Conservation (phyloP, 2,797 vertebrate genomes). For the Dendrocincla tyrannina region DNA sequence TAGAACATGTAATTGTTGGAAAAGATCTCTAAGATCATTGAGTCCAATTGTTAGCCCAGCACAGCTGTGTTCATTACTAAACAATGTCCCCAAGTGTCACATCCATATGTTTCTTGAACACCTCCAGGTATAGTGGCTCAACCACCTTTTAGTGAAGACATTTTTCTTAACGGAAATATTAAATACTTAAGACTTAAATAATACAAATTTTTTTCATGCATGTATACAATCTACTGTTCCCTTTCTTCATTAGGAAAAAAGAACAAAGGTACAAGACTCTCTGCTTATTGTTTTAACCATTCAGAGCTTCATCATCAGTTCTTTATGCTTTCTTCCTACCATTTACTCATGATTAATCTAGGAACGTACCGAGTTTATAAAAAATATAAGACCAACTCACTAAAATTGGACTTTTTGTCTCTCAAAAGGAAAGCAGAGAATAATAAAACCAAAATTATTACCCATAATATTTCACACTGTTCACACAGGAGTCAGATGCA, state of each 20-base stretch:
- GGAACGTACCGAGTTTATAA: neutral
- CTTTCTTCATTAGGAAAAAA: neutral
- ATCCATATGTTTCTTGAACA: accelerated
- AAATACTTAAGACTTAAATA: neutral
- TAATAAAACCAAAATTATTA: neutral
- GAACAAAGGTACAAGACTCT: neutral
- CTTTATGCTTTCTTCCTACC: neutral
- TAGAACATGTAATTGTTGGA: neutral
- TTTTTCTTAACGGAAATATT: neutral
- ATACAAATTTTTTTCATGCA: neutral
- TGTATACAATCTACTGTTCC: neutral
- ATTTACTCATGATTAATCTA: neutral
- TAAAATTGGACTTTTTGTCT: neutral
- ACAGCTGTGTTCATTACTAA: neutral
- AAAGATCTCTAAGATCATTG: neutral
- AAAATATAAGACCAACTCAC: neutral
- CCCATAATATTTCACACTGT: neutral
- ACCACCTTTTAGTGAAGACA: neutral
- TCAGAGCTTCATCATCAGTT: neutral
- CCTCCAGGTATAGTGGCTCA: neutral
- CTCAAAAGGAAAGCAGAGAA: neutral
- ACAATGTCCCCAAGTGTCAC: neutral
- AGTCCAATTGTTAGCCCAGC: neutral
- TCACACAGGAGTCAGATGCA: neutral
- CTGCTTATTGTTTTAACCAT: neutral